phyloP scores from a whole-genome alignment of 1,140 invertebrate species.

The Bombus confusus region DNA sequence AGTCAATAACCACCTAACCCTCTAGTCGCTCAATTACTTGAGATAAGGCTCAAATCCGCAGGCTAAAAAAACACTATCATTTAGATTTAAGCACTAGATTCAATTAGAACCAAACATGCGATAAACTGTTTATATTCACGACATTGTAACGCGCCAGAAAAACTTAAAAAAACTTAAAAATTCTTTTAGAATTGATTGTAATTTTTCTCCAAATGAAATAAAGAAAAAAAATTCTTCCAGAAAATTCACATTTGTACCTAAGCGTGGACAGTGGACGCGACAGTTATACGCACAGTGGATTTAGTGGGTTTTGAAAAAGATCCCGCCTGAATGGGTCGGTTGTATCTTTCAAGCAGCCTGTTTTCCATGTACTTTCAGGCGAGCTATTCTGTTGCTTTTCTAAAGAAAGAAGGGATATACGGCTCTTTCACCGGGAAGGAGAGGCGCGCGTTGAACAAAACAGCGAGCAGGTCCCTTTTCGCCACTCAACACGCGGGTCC shows the following conservation, averaged over 20 bases:
- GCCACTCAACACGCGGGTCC: not conserved
- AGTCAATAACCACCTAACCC: no score
- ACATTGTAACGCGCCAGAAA: no score
- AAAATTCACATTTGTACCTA: not conserved
- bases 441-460: not conserved
- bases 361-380: constrained; percentile 7
- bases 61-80: no score
- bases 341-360: constrained; percentile 17
- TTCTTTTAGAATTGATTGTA: no score
- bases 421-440: constrained; percentile 5
- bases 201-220: no score
- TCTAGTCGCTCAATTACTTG: no score
- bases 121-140: no score
- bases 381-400: not conserved
- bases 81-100: no score
- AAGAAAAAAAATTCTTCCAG: not conserved
- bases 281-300: no score
- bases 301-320: not conserved
- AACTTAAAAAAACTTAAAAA: no score
- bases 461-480: not conserved
- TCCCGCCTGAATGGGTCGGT: constrained; percentile 7
- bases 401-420: not conserved
- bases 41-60: no score
- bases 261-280: not conserved
- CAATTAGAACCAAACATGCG: no score